Evolutionary conservation across 2,797 vertebrate genomes (phyloP), one percentile per base, ranked within the genome.

Genomic region (Typhlichthys eigenmanni): DNA sequence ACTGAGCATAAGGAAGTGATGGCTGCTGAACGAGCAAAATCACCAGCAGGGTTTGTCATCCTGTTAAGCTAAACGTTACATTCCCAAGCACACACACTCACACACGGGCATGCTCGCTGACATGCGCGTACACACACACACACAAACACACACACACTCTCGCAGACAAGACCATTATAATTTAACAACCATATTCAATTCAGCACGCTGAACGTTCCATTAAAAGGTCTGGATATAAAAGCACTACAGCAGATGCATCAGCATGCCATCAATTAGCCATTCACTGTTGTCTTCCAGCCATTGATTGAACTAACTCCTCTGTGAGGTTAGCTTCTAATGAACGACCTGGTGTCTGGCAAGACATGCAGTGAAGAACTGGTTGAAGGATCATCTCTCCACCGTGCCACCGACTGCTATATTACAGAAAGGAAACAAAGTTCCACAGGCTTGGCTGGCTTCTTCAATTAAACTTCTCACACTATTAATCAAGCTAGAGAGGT

Each of bases 281-380:
- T 68, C 51, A 71, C 38, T 59, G 55, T 29, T 29, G 24, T 29
- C 24, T 29, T 29, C 24, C 24, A 29, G 47, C 60, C 46, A 55
- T 13, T 16, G 53, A 57, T 60, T 45, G 16, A 14, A 60, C 38
- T 6, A 43, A 43, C 38, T 64, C 47, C 63, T 29, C 62, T 12
- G 62, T 58, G 17, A 55, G 24, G 43, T 6, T 58, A 43, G 66
- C 65, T 71, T 55, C 60, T 55, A 3, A 57, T 38, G 49, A 67
- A 68, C 54, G 50, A 62, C 57, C 68, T 61, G 79, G 64, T 64
- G 68, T 45, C 16, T 76, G 64, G 68, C 64, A 69, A 46, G 53
- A 52, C 47, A 13, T 32, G 55, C 56, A 55, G 38, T 63, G 2
- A 0, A 7, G 9, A 43, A 43, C 38, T 43, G 38, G 38, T 43